Conservation (phyloP, 30 jellyfish, hydroid and myxozoan species). For the Clytia hemisphaerica region DNA sequence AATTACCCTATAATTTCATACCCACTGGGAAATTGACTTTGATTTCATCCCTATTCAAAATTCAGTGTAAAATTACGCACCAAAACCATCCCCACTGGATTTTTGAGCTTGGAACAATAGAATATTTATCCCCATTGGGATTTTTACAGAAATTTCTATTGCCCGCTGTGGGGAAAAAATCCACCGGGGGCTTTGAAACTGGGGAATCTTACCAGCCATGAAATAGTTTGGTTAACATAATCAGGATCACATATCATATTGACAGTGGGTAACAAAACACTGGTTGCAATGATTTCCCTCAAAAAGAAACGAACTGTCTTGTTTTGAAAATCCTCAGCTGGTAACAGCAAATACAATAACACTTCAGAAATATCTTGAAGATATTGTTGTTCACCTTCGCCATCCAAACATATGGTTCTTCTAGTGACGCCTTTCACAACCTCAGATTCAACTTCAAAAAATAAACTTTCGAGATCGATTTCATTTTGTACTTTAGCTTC, state of each 20-base stretch:
- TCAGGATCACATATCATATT: slow-evolving; percentile 94
- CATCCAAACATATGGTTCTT: slow-evolving; percentile 74
- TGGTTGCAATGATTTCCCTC: slow-evolving; percentile 79
- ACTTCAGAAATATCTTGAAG: slow-evolving; percentile 85
- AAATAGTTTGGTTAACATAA: slow-evolving; percentile 79
- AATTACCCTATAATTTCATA: too few relatives aligned
- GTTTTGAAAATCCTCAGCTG: slow-evolving; percentile 72
- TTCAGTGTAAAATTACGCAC: too few relatives aligned
- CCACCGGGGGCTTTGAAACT: too few relatives aligned
- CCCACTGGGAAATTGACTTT: too few relatives aligned
- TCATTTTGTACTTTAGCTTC: slow-evolving; percentile 47
- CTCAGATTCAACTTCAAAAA: slow-evolving; percentile 82
- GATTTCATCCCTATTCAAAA: too few relatives aligned
- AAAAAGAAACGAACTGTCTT: slow-evolving; percentile 51
- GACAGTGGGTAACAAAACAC: slow-evolving; percentile 86
- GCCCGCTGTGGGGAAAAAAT: too few relatives aligned
- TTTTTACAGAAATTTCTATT: too few relatives aligned
- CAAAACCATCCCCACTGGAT: too few relatives aligned
- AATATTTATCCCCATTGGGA: too few relatives aligned
- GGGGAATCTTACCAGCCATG: slow-evolving; percentile 97
- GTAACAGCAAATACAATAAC: slow-evolving; percentile 65
- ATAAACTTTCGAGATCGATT: slow-evolving; percentile 51
- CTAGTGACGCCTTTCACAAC: slow-evolving; percentile 72
- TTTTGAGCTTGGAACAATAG: too few relatives aligned
- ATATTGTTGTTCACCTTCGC: slow-evolving; percentile 81